Evolutionary conservation across 1,140 invertebrate species (phyloP).

Genomic region (Stenopsyche tienmushanensis): DNA sequence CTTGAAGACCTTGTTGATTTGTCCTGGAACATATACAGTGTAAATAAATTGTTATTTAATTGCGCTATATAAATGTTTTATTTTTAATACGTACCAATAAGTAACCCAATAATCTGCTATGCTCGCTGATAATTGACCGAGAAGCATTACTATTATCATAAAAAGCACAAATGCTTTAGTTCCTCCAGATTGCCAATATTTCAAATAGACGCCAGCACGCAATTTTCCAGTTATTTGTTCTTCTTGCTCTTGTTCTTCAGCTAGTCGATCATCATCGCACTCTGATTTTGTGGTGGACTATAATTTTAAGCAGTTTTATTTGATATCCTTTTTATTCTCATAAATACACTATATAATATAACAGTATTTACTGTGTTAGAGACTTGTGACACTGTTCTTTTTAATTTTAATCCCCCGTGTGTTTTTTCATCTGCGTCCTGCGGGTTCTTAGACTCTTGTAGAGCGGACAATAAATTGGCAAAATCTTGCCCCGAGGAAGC

Average conservation of each 20-base stretch:
- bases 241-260: constrained; percentile 48
- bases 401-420: constrained; percentile 17
- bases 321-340: neutral
- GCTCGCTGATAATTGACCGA: constrained; percentile 54
- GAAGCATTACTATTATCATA: constrained; percentile 50
- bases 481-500: constrained; percentile 53
- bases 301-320: constrained; percentile 2
- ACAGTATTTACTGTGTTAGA: constrained; percentile 23
- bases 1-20: constrained; percentile 22
- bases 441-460: constrained; percentile 44
- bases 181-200: constrained; percentile 53
- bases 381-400: constrained; percentile 26
- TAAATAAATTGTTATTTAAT: constrained; percentile 6
- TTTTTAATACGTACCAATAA: constrained; percentile 48
- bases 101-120: constrained; percentile 57
- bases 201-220: constrained; percentile 52
- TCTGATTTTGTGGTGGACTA: constrained; percentile 20
- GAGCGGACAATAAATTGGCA: constrained; percentile 48
- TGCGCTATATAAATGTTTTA: neutral
- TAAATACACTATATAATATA: neutral
- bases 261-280: constrained; percentile 20
- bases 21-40: constrained; percentile 17
- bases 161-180: constrained; percentile 45
- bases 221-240: constrained; percentile 56
- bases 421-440: constrained; percentile 39